Percentiles rank a stretch among this genome's conserved stretches.
Conservation (phyloP, 2,888 invertebrate genomes). For the Papilio protenor region DNA sequence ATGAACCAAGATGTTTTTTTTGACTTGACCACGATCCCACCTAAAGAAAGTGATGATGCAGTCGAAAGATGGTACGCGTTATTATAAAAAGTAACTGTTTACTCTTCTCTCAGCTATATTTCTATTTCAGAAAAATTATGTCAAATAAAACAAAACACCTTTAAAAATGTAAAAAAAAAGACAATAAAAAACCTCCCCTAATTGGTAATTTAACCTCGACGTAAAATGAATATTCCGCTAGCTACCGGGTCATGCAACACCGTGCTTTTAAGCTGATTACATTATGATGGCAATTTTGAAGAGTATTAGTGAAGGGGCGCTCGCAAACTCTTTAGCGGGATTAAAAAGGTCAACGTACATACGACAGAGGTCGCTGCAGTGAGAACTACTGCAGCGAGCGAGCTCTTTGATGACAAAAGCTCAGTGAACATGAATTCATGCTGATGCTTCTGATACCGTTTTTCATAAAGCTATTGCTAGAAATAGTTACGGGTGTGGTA, state of each 20-base stretch:
- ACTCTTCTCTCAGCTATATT: no score
- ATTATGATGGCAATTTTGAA: conserved; percentile 32
- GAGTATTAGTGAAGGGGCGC: conserved; percentile 29
- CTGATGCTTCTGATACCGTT: not conserved
- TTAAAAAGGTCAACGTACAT: conserved; percentile 42
- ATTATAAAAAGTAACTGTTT: no score
- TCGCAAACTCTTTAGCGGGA: conserved; percentile 38
- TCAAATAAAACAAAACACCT: not conserved
- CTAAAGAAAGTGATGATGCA: no score
- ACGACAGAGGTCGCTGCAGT: conserved; percentile 23
- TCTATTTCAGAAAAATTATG: no score
- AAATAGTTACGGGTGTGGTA: not conserved
- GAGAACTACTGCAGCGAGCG: conserved; percentile 19
- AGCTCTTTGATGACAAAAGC: conserved; percentile 23
- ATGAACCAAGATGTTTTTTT: no score
- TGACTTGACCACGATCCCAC: no score
- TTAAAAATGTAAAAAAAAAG: not conserved
- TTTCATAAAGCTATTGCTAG: not conserved
- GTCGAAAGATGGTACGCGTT: no score
- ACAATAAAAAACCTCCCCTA: not conserved
- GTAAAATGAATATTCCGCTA: conserved; percentile 18
- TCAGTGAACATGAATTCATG: conserved; percentile 19
- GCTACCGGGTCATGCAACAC: conserved; percentile 12
- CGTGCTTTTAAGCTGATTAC: conserved; percentile 35
- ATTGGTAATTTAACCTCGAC: conserved; percentile 8